Base-by-base conservation (phyloP, 2,113 vertebrate genomes). In the Gavialis gangeticus region DNA sequence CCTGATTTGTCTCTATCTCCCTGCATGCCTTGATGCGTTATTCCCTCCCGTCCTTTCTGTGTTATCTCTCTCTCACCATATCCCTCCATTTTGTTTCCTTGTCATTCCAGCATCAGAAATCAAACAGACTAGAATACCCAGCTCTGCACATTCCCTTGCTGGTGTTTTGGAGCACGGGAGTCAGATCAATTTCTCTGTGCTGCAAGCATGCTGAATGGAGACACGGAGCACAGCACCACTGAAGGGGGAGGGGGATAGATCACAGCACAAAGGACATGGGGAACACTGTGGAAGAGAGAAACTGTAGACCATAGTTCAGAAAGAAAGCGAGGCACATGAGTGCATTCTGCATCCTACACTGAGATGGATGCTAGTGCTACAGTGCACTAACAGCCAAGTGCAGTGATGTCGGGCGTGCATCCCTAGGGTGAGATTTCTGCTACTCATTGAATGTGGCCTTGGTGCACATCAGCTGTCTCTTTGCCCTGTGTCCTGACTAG, bases 281-380 rank as follows among this genome's bases (percentile, higher is more conserved):
- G 1, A 67, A 57, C n/a, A 62, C 30, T 10, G 15, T 27, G n/a
- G 79, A 79, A 15, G 69, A 21, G 56, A 0, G 2, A 76, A 69
- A 63, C 46, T 55, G 62, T 1, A 2, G 75, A 21, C 69, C 66
- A 0, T 0, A 6, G n/a, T 14, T 0, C 75, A 56, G 75, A 56
- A 56, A 57, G 27, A 3, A 28, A 57, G 59, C 60, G 16, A 62
- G 81, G 79, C 0, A 1, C 1, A 0, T 2, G 1, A 69, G 34
- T 78, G 58, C 75, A 16, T 73, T 75, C 55, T 57, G 55, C 2
- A 1, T 59, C 66, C n/a, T 3, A 11, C 54, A 58, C 3, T n/a
- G 2, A 6, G 62, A 59, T 80, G 27, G 25, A 84, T n/a, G 81
- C 0, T 4, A 84, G 79, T 2, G 10, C 76, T 57, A 34, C 60